These are phyloP conservation scores for Glyphotaelius pellucidus DNA, from an alignment of 2,888 invertebrate species.

Conservation along the genomic window DNA sequence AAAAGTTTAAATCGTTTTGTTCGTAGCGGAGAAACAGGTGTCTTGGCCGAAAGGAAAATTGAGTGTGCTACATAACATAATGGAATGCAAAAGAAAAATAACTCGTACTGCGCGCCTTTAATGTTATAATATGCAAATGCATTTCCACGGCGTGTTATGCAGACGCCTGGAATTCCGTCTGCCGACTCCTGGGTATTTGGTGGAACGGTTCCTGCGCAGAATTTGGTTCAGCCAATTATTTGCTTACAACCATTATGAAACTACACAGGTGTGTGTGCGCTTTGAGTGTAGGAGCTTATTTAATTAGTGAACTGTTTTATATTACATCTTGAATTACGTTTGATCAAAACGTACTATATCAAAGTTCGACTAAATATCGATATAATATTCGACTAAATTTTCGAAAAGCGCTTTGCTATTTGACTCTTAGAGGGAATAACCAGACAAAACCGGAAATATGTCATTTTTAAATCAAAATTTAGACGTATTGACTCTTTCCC, in stretches of 20 bases:
- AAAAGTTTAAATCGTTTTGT: conserved; percentile 17
- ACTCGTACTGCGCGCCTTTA: conserved; percentile 4
- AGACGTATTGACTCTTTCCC: too few relatives aligned
- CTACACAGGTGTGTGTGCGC: not conserved
- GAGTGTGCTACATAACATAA: conserved; percentile 19
- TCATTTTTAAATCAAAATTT: too few relatives aligned
- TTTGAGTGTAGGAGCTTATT: not conserved
- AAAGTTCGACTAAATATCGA: too few relatives aligned
- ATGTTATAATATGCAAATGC: conserved; percentile 17
- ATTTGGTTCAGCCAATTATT: not conserved
- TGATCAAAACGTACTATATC: too few relatives aligned
- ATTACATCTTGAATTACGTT: too few relatives aligned
- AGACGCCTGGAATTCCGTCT: not conserved
- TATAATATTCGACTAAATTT: too few relatives aligned
- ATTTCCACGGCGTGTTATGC: conserved; percentile 11
- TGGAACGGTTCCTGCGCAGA: not conserved
- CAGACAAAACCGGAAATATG: too few relatives aligned
- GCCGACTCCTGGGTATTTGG: not conserved
- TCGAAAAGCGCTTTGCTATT: too few relatives aligned
- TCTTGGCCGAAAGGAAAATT: conserved; percentile 44
- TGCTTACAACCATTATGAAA: not conserved
- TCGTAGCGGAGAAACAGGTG: conserved; percentile 27
- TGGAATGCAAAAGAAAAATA: conserved; percentile 42
- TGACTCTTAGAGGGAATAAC: too few relatives aligned
- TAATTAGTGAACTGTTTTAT: not conserved